These are phyloP conservation scores for Meliscaeva auricollis DNA, from an alignment of 2,888 invertebrate species.

Conservation along the genomic window DNA sequence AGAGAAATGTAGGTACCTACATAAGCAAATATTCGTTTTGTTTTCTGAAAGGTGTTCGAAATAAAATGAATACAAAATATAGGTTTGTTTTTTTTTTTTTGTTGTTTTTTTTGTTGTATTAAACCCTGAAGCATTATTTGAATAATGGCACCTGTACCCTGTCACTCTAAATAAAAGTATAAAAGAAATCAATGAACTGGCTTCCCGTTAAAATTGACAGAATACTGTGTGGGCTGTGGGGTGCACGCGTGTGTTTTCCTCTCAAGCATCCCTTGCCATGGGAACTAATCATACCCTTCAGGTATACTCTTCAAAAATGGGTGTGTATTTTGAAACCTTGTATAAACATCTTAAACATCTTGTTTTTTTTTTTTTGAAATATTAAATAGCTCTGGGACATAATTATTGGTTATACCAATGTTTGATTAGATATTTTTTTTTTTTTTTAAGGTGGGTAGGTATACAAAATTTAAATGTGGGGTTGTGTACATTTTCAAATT, in stretches of 20 bases:
- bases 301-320: neutral
- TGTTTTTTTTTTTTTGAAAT: no score
- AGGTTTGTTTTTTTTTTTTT: neutral
- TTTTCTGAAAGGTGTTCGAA: neutral
- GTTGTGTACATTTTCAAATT: no score
- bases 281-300: neutral
- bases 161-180: neutral
- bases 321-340: no score
- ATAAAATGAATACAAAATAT: neutral
- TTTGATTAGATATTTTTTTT: no score
- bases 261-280: neutral
- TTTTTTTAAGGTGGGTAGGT: no score
- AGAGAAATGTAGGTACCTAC: slow-evolving; percentile 12
- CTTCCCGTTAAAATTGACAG: neutral
- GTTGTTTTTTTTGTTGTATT: no score
- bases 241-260: neutral
- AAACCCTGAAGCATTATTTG: neutral
- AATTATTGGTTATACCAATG: no score
- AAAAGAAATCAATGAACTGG: slow-evolving; percentile 9
- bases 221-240: neutral
- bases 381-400: no score
- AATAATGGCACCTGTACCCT: neutral
- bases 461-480: no score
- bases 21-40: neutral
- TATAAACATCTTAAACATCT: no score